These are phyloP conservation scores for Nyleta sp. DNA, from an alignment of 2,888 invertebrate genomes.

Conservation along the genomic window DNA sequence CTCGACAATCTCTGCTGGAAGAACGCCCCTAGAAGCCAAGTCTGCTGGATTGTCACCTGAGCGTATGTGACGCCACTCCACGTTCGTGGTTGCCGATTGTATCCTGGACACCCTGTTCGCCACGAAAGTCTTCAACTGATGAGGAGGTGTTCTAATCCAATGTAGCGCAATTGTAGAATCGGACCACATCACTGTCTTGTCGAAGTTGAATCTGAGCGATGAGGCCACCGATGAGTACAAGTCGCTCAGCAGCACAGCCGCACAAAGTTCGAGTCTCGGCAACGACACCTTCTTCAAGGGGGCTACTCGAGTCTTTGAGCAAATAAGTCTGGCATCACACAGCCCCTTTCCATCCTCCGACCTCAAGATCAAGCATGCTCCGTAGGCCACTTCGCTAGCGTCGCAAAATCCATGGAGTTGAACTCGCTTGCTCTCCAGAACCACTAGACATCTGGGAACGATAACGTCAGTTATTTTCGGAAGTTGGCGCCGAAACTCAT, in stretches of 20 bases:
- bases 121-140: conserved; percentile 60
- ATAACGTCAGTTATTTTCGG: not conserved
- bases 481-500: conserved; percentile 28
- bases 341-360: not conserved
- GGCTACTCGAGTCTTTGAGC: conserved; percentile 52
- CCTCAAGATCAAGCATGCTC: conserved; percentile 48
- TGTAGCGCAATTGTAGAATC: conserved; percentile 39
- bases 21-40: not conserved
- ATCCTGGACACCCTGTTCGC: conserved; percentile 65
- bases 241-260: conserved; percentile 17
- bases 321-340: conserved; percentile 6
- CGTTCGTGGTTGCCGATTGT: conserved; percentile 27
- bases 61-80: conserved; percentile 56
- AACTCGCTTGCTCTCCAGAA: not conserved
- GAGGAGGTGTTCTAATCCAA: conserved; percentile 43
- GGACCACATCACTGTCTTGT: conserved; percentile 15
- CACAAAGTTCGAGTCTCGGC: conserved; percentile 62
- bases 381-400: conserved; percentile 56
- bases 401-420: conserved; percentile 62
- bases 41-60: conserved; percentile 66
- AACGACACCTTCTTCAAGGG: too few species aligned
- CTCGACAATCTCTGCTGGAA: too few species aligned
- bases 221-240: not conserved
- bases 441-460: not conserved
- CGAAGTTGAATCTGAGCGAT: not conserved